Percentiles rank a stretch among this genome's conserved stretches.
These are phyloP conservation scores for Loxodonta africana DNA, from an alignment of 2,113 vertebrate genomes.

Conservation along the genomic window DNA sequence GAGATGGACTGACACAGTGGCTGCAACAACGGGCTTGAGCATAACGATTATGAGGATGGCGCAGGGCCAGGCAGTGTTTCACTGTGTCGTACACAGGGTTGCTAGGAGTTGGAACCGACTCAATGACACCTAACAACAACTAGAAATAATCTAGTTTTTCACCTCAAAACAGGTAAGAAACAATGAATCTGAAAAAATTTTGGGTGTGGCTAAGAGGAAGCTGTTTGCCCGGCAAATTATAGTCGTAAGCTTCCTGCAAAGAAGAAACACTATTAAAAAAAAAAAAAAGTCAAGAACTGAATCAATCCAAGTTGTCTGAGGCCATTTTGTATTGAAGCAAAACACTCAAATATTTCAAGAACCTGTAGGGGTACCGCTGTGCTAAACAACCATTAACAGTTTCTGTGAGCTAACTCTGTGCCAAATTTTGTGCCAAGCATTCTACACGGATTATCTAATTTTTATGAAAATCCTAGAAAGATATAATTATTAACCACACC, in stretches of 20 bases:
- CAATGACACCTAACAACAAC: too few species aligned
- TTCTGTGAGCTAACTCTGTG: not conserved
- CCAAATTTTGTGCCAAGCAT: not conserved
- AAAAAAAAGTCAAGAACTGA: not conserved
- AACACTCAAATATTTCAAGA: not conserved
- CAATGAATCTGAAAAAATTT: conserved; percentile 13
- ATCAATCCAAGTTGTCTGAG: conserved; percentile 12
- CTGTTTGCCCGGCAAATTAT: not conserved
- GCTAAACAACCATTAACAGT: not conserved
- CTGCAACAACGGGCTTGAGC: too few species aligned
- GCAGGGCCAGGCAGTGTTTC: too few species aligned
- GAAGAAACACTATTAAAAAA: not conserved
- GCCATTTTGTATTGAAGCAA: not conserved
- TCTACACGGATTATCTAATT: not conserved
- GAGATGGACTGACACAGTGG: too few species aligned
- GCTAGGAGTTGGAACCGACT: too few species aligned
- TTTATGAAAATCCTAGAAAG: not conserved
- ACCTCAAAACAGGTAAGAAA: not conserved
- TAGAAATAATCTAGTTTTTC: not conserved
- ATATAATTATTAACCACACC: not conserved
- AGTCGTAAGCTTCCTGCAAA: not conserved
- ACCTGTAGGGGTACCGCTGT: not conserved
- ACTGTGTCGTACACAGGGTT: too few species aligned
- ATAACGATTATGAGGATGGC: too few species aligned
- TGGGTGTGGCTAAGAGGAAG: not conserved